Conservation (phyloP, 2,888 invertebrate genomes). For the Drosophila atripex region DNA sequence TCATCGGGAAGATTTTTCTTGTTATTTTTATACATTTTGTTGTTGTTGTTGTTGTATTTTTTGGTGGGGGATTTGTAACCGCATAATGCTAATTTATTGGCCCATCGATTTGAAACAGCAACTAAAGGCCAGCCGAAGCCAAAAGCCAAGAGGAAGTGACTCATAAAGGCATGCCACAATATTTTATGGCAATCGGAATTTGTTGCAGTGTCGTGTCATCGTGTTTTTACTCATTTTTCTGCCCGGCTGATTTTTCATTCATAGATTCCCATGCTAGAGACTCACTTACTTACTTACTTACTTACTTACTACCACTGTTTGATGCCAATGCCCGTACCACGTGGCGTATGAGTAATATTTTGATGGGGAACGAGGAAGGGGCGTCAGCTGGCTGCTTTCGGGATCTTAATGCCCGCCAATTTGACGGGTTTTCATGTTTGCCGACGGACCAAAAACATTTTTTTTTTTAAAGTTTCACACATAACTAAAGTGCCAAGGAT, state of each 20-base stretch:
- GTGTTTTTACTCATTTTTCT: constrained; percentile 21
- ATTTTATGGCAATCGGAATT: constrained; percentile 51
- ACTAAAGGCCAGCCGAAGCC: constrained; percentile 51
- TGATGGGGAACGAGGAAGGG: not conserved
- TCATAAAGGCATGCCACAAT: constrained; percentile 54
- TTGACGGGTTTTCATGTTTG: constrained; percentile 71
- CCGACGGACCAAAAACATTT: constrained; percentile 65
- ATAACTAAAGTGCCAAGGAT: constrained; percentile 78
- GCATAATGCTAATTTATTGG: constrained; percentile 75
- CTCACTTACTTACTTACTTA: too few species aligned
- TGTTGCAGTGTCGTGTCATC: constrained; percentile 19
- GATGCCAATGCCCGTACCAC: not conserved
- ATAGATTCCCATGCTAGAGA: constrained; percentile 5
- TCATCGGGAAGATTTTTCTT: constrained; percentile 40
- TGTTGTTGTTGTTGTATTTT: too few species aligned
- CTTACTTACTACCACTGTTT: too few species aligned
- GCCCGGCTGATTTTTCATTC: constrained; percentile 21
- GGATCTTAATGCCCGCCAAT: constrained; percentile 73
- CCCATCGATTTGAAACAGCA: constrained; percentile 76
- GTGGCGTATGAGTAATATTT: constrained; percentile 53
- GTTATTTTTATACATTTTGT: not conserved
- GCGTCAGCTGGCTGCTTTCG: not conserved
- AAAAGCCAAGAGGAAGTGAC: constrained; percentile 40
- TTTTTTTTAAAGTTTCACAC: constrained; percentile 75
- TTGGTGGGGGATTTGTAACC: constrained; percentile 58